phyloP scores from a whole-genome alignment of 2,797 vertebrate species.

The Pseudotriccus pelzelni region DNA sequence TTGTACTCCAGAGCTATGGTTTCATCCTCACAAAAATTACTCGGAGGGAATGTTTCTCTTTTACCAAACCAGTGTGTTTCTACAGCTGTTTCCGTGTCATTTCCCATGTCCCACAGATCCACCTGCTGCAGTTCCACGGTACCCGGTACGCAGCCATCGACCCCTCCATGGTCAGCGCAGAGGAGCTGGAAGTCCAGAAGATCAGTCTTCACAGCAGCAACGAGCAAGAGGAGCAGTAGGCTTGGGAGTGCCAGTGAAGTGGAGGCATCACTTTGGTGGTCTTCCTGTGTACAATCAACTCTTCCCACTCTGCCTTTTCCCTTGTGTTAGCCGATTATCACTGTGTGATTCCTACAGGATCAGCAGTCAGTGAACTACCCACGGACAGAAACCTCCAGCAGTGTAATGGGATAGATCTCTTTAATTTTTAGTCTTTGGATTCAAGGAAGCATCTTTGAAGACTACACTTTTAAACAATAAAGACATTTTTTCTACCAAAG shows the following conservation, averaged over 20 bases:
- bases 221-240: slow-evolving; percentile 78
- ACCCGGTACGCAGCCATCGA: slow-evolving; percentile 93
- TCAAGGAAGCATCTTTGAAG: slow-evolving; percentile 63
- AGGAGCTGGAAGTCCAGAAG: slow-evolving; percentile 92
- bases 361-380: neutral
- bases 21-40: neutral
- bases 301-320: slow-evolving; percentile 9
- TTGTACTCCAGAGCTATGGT: neutral
- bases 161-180: slow-evolving; percentile 90
- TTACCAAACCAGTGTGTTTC: neutral
- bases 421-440: slow-evolving; percentile 66
- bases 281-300: slow-evolving; percentile 1
- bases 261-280: neutral
- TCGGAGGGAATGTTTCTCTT: neutral
- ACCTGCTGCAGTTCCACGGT: slow-evolving; percentile 94
- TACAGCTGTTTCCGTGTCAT: neutral
- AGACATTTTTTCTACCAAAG: slow-evolving; percentile 77
- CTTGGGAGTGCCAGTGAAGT: neutral
- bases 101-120: slow-evolving; percentile 80
- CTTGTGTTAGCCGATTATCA: slow-evolving; percentile 25
- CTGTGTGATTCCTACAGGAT: slow-evolving; percentile 56
- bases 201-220: slow-evolving; percentile 71
- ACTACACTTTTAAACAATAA: slow-evolving; percentile 63
- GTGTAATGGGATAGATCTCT: neutral
- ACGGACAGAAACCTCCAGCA: neutral